Conservation (phyloP, 1,140 invertebrate genomes). For the Drosophila sp. region DNA sequence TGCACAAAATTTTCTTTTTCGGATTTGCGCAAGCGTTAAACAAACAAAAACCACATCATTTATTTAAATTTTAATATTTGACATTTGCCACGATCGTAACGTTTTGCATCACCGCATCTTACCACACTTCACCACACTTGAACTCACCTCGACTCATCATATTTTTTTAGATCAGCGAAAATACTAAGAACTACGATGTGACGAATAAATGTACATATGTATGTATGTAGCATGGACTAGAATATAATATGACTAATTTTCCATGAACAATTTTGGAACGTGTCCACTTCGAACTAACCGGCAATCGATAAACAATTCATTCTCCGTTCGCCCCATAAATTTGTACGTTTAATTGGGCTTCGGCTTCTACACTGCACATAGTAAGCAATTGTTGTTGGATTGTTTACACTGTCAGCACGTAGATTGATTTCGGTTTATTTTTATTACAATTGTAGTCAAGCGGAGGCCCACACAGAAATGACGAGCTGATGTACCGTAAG, state of each 20-base stretch:
- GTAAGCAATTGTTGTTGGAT: slow-evolving; percentile 5
- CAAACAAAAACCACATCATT: slow-evolving; percentile 25
- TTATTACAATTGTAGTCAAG: slow-evolving; percentile 35
- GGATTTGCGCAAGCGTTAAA: slow-evolving; percentile 41
- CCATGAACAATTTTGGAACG: not conserved
- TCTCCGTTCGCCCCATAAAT: slow-evolving; percentile 44
- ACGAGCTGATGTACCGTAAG: slow-evolving; percentile 18
- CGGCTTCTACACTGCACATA: not conserved
- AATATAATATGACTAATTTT: not conserved
- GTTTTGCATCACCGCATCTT: not conserved
- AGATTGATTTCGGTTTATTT: slow-evolving; percentile 49
- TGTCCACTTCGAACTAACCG: not conserved
- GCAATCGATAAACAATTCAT: slow-evolving; percentile 20
- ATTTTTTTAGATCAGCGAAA: not conserved
- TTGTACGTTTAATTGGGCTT: slow-evolving; percentile 49
- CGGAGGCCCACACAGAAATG: slow-evolving; percentile 47
- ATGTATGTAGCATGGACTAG: not conserved
- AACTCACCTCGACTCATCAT: not conserved
- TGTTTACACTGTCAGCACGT: slow-evolving; percentile 52
- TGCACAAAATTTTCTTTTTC: slow-evolving; percentile 31
- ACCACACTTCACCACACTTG: not conserved
- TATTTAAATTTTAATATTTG: slow-evolving; percentile 29
- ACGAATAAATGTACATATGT: not conserved
- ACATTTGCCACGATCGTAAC: slow-evolving; percentile 30
- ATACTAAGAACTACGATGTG: not conserved